Evolutionary conservation across 2,113 vertebrate genomes (phyloP), one percentile per base, ranked within the genome.

Genomic region (Narcine bancroftii): DNA sequence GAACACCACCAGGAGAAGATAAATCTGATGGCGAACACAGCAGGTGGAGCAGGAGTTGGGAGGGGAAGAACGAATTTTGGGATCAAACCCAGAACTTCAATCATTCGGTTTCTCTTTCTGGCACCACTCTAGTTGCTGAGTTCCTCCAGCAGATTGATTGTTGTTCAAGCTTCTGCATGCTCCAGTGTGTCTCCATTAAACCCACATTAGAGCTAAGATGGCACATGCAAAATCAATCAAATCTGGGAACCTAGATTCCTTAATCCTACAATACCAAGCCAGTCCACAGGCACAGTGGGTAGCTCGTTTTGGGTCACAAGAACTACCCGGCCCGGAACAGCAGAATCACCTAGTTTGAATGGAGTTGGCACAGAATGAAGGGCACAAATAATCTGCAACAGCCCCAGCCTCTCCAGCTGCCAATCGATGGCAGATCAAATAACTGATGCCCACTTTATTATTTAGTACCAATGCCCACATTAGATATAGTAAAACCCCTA

Each of bases 401-500:
- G 50, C 47, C 26, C 19, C 26, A 45, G 45, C 26, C 47, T 33
- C 47, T n/a, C 36, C 17, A 87, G 50, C 53, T 60, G n/a, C 53
- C 81, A 60, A 63, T 19, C 9, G 56, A 15, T 36, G 81, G 53
- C 53, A 60, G 33, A 60, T 13, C 81, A 36, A 87, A 36, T 19
- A n/a, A 60, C 17, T 53, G 79, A 83, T 53, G 11, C 21, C 9
- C 69, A 72, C 79, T 83, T 87, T 36, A 36, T 50, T 26, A 29
- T n/a, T 87, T 87, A n/a, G 81, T 87, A 87, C 81, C 81, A 87
- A 85, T 53, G 29, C 29, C 33, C 33, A 87, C 21, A 17, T 60
- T n/a, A 60, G 81, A 87, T n/a, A n/a, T n/a, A n/a, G n/a, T n/a
- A n/a, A n/a, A n/a, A n/a, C n/a, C n/a, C n/a, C n/a, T n/a, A n/a